phyloP scores from a whole-genome alignment of 2,797 vertebrate genomes.

The Arctocebus calabarensis region DNA sequence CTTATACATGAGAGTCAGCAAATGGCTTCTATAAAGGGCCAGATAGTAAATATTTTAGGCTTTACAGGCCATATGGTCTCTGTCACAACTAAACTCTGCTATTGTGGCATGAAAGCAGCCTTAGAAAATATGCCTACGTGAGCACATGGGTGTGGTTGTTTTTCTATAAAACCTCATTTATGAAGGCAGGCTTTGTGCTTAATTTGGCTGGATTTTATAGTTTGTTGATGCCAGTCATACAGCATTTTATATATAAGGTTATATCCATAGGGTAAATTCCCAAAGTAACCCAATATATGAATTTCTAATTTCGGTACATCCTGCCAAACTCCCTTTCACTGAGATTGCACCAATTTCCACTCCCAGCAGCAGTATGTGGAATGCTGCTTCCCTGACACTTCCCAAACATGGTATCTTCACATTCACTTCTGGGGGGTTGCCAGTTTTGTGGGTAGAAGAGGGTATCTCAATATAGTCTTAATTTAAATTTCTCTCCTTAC shows the following conservation, averaged over 20 bases:
- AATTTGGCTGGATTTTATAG: not conserved
- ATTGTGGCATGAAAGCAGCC: not conserved
- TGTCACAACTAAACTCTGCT: not conserved
- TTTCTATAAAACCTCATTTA: not conserved
- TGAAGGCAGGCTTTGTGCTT: not conserved
- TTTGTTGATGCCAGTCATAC: not conserved
- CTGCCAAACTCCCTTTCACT: not conserved
- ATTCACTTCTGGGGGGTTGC: not conserved
- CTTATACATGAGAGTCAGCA: not conserved
- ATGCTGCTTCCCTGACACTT: not conserved
- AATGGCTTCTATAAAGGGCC: not conserved
- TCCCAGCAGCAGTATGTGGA: not conserved
- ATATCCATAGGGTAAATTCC: not conserved
- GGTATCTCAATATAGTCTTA: not conserved
- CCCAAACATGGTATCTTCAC: not conserved
- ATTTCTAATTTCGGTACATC: not conserved
- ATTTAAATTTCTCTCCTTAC: not conserved
- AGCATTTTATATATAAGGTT: not conserved
- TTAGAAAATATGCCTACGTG: not conserved
- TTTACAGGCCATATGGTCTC: not conserved
- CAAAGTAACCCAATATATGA: not conserved
- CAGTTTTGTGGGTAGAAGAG: not conserved
- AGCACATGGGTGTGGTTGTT: not conserved
- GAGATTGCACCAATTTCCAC: not conserved
- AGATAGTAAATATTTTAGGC: not conserved